Evolutionary conservation across 2,888 invertebrate genomes (phyloP).

Genomic region (Melanargia galathea): DNA sequence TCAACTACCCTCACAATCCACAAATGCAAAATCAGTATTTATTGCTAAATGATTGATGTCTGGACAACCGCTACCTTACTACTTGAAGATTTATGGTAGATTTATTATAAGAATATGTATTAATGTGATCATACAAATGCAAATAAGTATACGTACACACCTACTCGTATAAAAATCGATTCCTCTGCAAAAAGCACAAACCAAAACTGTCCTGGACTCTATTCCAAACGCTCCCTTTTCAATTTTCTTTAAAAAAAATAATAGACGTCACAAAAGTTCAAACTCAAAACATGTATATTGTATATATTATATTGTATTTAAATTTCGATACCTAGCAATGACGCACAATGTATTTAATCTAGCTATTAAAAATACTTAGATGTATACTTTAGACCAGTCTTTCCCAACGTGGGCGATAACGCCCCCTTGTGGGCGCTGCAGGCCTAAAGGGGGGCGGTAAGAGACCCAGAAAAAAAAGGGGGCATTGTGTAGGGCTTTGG

Average conservation of each 20-base stretch:
- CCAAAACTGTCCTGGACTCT: conserved; percentile 3
- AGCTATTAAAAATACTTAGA: no score
- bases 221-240: background rate
- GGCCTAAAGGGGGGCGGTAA: no score
- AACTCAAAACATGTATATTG: background rate
- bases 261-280: background rate
- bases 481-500: no score
- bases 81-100: background rate
- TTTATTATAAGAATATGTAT: background rate
- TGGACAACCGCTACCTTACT: background rate
- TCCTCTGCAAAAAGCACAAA: background rate
- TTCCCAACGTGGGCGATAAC: no score
- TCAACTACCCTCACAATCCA: background rate
- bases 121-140: conserved; percentile 9
- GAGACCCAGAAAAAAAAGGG: no score
- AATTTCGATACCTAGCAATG: background rate
- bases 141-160: background rate
- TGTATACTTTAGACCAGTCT: no score
- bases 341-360: no score
- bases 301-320: background rate
- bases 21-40: background rate
- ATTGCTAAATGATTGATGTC: background rate
- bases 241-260: background rate
- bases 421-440: no score
- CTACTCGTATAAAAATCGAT: background rate